Conservation (phyloP, 2,113 vertebrate genomes). For the Pangasianodon gigas region DNA sequence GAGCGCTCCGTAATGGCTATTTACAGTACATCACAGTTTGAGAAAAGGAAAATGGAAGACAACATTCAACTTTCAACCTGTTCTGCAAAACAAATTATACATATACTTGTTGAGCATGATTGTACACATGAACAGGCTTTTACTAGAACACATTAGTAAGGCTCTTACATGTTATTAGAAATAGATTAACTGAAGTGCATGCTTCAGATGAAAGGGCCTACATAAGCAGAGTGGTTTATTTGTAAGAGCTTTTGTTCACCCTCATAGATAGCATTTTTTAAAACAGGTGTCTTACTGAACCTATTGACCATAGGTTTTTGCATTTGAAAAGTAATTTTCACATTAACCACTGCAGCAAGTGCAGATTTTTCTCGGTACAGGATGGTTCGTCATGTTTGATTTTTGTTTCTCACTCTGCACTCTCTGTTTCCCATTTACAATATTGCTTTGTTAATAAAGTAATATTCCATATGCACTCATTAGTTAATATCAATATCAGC, state of each 20-base stretch:
- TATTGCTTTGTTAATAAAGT: neutral
- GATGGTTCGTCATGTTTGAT: neutral
- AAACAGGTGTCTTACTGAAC: constrained; percentile 23
- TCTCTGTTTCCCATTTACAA: neutral
- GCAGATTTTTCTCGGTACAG: neutral
- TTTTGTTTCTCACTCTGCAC: neutral
- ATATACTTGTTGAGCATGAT: neutral
- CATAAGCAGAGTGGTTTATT: constrained; percentile 50
- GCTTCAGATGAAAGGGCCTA: constrained; percentile 45
- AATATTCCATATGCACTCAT: neutral
- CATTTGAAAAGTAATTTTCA: constrained; percentile 30
- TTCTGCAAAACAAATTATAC: constrained; percentile 1
- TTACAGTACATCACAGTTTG: neutral
- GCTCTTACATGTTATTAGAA: constrained; percentile 46
- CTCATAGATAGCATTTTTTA: constrained; percentile 15
- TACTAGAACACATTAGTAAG: constrained; percentile 38
- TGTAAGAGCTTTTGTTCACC: constrained; percentile 36
- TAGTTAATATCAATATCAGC: constrained; percentile 3
- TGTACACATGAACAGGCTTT: constrained; percentile 16
- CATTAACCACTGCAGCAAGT: neutral
- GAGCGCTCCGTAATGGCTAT: neutral
- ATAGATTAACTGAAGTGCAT: constrained; percentile 49
- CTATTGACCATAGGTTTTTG: constrained; percentile 31
- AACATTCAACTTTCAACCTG: neutral
- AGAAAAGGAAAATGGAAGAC: neutral